Conservation (phyloP, 92 coral and sea anemone species). For the Epizoanthus stellaris region DNA sequence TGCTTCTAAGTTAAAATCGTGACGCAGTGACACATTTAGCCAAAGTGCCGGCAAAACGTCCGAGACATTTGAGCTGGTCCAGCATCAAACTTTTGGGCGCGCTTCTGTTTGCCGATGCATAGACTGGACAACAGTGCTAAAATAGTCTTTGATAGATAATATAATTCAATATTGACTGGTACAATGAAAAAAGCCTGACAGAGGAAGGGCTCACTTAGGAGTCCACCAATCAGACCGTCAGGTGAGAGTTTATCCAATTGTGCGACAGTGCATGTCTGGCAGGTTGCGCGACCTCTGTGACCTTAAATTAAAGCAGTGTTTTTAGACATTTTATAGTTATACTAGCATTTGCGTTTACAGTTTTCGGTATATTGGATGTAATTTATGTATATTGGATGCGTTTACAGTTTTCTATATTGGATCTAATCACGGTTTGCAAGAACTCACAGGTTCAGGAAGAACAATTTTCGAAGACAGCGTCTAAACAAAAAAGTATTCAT, state of each 20-base stretch:
- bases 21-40: neutral
- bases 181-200: slow-evolving; percentile 2
- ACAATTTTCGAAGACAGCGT: too few species aligned
- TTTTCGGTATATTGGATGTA: too few species aligned
- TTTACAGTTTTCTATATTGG: too few species aligned
- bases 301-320: neutral
- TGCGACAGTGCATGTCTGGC: slow-evolving; percentile 31
- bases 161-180: slow-evolving; percentile 47
- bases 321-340: too few species aligned
- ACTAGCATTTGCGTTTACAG: too few species aligned
- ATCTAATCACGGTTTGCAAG: too few species aligned
- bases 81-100: slow-evolving; percentile 37
- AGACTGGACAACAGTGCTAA: slow-evolving; percentile 36
- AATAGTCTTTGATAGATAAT: slow-evolving; percentile 30
- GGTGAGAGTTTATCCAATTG: neutral
- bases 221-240: slow-evolving; percentile 15
- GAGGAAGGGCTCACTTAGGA: slow-evolving; percentile 29
- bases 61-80: slow-evolving; percentile 5
- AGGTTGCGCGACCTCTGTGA: slow-evolving; percentile 14
- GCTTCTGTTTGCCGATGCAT: slow-evolving; percentile 22
- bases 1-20: neutral
- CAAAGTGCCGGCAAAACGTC: slow-evolving; percentile 8
- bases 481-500: too few species aligned
- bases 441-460: too few species aligned
- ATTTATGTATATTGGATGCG: too few species aligned